A percentile compares a stretch with the other conserved stretches of the same genome.
Conservation (phyloP, 23 tunicate species). For the Trididemnum nubilum region DNA sequence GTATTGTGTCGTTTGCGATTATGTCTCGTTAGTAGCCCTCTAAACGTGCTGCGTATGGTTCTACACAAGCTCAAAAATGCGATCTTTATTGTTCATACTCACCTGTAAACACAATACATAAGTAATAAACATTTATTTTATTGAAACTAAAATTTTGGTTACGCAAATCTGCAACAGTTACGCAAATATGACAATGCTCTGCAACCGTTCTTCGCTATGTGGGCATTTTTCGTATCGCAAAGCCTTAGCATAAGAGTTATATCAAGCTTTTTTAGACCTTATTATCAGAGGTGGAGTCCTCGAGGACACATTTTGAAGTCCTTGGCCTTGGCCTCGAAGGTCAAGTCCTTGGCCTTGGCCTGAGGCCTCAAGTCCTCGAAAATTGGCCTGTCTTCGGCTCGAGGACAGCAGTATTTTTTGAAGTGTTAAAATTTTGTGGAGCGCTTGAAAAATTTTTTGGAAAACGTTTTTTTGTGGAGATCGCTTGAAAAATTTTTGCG, state of each 20-base stretch:
- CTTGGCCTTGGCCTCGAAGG: no score
- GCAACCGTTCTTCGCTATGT: not conserved
- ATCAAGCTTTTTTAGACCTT: slow-evolving; percentile 11
- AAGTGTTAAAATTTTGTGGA: no score
- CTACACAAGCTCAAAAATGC: slow-evolving; percentile 4
- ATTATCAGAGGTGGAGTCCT: no score
- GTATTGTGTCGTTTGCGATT: slow-evolving; percentile 11
- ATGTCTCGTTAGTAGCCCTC: slow-evolving; percentile 4
- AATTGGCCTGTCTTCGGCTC: no score
- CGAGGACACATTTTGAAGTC: no score
- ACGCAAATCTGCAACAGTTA: not conserved
- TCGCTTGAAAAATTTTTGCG: no score
- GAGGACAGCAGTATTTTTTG: no score
- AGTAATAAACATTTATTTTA: not conserved
- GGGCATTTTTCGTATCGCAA: slow-evolving; percentile 10
- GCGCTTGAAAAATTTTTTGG: no score
- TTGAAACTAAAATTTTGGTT: not conserved
- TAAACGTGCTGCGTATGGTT: not conserved
- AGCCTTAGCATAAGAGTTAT: not conserved
- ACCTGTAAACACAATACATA: not conserved
- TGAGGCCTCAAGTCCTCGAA: no score
- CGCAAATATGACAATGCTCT: not conserved
- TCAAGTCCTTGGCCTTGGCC: no score
- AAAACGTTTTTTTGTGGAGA: no score
- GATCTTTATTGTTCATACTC: slow-evolving; percentile 2